Conservation (phyloP, 2,113 vertebrate genomes). For the Semnornis frantzii region DNA sequence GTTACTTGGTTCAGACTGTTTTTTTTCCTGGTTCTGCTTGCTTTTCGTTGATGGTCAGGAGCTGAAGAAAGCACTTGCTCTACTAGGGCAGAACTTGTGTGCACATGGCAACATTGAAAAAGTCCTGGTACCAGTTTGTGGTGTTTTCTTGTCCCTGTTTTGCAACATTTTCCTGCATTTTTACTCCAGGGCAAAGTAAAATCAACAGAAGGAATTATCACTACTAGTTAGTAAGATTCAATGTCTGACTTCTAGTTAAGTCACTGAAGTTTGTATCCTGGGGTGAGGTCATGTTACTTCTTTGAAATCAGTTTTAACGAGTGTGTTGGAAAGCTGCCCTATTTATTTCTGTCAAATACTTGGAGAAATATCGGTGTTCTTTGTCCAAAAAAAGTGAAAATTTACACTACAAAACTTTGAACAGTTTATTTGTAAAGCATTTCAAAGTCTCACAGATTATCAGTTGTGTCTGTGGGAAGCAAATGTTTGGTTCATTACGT, state of each 20-base stretch:
- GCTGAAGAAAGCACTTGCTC: background rate
- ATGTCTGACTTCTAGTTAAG: background rate
- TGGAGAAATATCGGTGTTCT: background rate
- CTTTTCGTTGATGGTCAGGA: background rate
- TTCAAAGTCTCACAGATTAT: background rate
- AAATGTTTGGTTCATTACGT: background rate
- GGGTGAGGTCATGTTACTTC: accelerated
- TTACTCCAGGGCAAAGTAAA: background rate
- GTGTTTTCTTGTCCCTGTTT: background rate
- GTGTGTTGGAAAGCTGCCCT: background rate
- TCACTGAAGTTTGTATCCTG: background rate
- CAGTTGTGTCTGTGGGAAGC: background rate
- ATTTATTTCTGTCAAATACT: background rate
- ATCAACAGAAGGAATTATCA: background rate
- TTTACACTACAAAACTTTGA: background rate
- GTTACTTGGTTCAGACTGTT: background rate
- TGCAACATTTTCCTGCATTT: background rate
- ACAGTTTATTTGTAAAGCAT: background rate
- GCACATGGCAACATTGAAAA: background rate
- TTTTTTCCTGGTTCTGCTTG: background rate
- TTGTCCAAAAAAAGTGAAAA: background rate
- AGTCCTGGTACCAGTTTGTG: background rate
- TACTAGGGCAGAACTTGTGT: background rate
- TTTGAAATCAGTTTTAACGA: background rate
- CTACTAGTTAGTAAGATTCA: background rate